A percentile compares a stretch with the other conserved stretches of the same genome.
These are phyloP conservation scores for Acromyrmex heyeri DNA, from an alignment of 1,140 invertebrate species.

Conservation along the genomic window DNA sequence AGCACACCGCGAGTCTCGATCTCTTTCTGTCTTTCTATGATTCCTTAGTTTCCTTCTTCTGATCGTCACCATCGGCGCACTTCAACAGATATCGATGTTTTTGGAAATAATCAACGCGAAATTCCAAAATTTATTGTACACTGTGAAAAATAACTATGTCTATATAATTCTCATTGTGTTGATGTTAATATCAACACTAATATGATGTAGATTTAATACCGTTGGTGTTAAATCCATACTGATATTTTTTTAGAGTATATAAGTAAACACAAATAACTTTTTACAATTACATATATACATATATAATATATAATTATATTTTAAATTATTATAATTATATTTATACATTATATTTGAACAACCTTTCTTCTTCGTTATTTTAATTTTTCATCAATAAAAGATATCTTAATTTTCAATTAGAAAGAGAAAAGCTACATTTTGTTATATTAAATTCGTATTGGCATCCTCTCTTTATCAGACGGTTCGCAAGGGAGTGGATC, in stretches of 20 bases:
- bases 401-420: conserved; percentile 2
- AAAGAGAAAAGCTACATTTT: background rate
- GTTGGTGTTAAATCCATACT: no score
- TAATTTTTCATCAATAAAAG: background rate
- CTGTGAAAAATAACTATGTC: no score
- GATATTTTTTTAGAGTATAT: no score
- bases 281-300: background rate
- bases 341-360: no score
- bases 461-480: conserved; percentile 15
- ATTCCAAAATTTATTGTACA: background rate
- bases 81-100: conserved; percentile 2
- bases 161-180: no score
- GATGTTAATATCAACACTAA: no score
- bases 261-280: background rate
- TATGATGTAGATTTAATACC: no score
- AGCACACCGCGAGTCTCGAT: conserved; percentile 42
- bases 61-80: conserved; percentile 30
- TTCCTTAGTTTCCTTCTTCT: background rate
- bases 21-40: conserved; percentile 38
- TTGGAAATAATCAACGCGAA: background rate
- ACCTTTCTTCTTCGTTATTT: background rate
- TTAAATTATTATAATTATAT: background rate
- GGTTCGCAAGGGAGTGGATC: conserved; percentile 44
- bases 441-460: background rate
- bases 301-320: background rate